phyloP scores from a whole-genome alignment of 2,797 vertebrate species.

The Simalia tracyae region DNA sequence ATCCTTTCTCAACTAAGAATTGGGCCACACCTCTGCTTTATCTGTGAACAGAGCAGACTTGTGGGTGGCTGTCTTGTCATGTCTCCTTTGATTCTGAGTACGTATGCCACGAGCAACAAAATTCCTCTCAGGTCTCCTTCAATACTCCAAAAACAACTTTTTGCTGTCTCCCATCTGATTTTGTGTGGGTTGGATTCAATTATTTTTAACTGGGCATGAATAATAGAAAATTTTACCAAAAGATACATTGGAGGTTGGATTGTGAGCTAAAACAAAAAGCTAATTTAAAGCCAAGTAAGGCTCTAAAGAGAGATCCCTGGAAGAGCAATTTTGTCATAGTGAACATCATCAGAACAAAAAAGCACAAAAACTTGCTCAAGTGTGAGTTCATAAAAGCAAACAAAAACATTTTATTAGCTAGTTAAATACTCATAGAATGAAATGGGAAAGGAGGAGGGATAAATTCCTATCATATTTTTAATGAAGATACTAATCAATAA shows the following conservation, averaged over 20 bases:
- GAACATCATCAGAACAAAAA: background rate
- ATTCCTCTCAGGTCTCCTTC: background rate
- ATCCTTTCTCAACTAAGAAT: background rate
- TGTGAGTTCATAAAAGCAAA: background rate
- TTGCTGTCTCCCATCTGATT: background rate
- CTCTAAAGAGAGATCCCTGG: background rate
- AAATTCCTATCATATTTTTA: background rate
- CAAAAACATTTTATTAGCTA: background rate
- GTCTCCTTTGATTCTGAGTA: background rate
- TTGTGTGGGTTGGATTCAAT: background rate
- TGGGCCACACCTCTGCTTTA: background rate
- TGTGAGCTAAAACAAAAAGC: background rate
- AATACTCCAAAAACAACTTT: background rate
- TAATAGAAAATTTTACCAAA: background rate
- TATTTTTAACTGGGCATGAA: constrained; percentile 6
- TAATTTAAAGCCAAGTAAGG: background rate
- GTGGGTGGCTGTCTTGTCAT: background rate
- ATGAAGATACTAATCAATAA: background rate
- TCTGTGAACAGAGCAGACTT: background rate
- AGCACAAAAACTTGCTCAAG: background rate
- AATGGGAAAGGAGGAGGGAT: background rate
- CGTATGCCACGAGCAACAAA: background rate
- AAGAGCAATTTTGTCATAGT: background rate
- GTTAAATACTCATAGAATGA: background rate
- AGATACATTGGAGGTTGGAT: background rate